Conservation (phyloP, 1,140 invertebrate genomes). For the Gonioctena quinquepunctata region DNA sequence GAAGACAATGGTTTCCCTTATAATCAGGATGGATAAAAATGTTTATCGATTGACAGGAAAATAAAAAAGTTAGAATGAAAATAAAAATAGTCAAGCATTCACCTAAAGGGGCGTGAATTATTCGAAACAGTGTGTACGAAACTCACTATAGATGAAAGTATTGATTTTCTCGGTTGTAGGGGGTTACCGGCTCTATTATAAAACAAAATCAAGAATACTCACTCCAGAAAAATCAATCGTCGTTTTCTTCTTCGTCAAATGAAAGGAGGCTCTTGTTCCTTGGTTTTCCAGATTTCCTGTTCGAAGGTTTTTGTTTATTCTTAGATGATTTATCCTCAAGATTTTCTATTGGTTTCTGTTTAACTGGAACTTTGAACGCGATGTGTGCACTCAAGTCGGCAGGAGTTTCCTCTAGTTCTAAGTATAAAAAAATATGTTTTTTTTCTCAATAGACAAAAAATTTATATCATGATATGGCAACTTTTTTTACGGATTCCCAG, state of each 20-base stretch:
- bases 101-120: too few species aligned
- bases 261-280: conserved; percentile 57
- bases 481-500: too few species aligned
- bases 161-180: not conserved
- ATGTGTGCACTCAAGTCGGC: conserved; percentile 62
- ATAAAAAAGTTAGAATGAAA: too few species aligned
- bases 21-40: too few species aligned
- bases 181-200: not conserved
- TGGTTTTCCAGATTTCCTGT: conserved; percentile 54
- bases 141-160: not conserved
- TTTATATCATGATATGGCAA: too few species aligned
- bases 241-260: conserved; percentile 60
- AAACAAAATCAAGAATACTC: not conserved
- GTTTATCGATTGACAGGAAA: too few species aligned
- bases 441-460: too few species aligned
- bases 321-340: conserved; percentile 23
- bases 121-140: too few species aligned
- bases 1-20: too few species aligned
- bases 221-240: conserved; percentile 35
- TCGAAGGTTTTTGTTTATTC: not conserved
- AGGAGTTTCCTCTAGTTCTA: conserved; percentile 59
- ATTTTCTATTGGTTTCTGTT: conserved; percentile 33
- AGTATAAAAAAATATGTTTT: too few species aligned
- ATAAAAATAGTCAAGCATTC: too few species aligned
- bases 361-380: conserved; percentile 59